Evolutionary conservation across 2,888 invertebrate species (phyloP).

Genomic region (Drosophila incognita): DNA sequence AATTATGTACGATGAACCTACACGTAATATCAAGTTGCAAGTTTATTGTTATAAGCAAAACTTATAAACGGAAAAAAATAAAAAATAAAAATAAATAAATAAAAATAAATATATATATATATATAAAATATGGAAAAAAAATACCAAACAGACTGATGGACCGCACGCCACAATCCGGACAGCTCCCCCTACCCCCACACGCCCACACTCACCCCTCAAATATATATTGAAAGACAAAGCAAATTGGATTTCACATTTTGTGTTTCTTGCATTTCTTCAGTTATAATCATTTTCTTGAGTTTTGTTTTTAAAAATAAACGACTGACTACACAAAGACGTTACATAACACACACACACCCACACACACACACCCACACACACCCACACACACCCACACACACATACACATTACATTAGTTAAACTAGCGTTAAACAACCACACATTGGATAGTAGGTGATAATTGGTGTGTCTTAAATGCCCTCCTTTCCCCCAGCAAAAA

Average conservation of each 20-base stretch:
- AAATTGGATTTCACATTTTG: constrained; percentile 47
- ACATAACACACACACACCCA: constrained; percentile 32
- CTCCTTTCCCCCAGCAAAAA: constrained; percentile 10
- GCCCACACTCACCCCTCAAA: background rate
- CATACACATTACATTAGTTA: constrained; percentile 64
- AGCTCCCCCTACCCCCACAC: constrained; percentile 35
- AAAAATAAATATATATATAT: constrained; percentile 15
- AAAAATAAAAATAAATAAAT: constrained; percentile 16
- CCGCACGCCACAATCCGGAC: constrained; percentile 66
- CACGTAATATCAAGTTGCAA: constrained; percentile 58
- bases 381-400: constrained; percentile 20
- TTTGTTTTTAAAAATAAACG: constrained; percentile 41
- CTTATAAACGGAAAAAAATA: constrained; percentile 25
- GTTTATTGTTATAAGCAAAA: constrained; percentile 62
- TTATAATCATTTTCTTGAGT: background rate
- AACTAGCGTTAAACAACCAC: constrained; percentile 63
- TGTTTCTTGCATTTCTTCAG: constrained; percentile 22
- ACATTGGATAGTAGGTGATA: constrained; percentile 77
- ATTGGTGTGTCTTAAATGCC: constrained; percentile 76
- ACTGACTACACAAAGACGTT: constrained; percentile 71
- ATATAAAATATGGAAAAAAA: constrained; percentile 29
- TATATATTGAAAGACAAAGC: constrained; percentile 34
- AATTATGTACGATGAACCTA: constrained; percentile 44
- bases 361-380: constrained; percentile 29
- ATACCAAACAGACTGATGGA: constrained; percentile 77